phyloP scores from a whole-genome alignment of 2,113 vertebrate genomes.

The Gadus chalcogrammus region DNA sequence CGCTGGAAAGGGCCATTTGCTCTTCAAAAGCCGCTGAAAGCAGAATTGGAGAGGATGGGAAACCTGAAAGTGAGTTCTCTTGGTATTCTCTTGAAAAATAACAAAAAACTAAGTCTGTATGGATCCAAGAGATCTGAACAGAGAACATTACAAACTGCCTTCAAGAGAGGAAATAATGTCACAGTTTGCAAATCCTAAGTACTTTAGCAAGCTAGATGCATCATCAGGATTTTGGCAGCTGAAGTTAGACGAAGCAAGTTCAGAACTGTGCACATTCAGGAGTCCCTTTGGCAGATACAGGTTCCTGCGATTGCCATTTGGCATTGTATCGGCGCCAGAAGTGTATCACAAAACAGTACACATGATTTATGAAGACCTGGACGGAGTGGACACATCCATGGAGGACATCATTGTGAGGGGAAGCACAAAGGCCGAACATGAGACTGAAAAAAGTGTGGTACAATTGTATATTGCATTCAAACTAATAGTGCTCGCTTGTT shows the following conservation, averaged over 20 bases:
- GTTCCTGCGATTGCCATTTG: conserved; percentile 17
- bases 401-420: conserved; percentile 6
- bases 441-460: no score
- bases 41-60: no score
- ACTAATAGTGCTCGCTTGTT: no score
- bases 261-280: conserved; percentile 4
- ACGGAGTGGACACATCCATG: conserved; percentile 20
- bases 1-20: no score
- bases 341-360: neutral
- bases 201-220: conserved; percentile 33
- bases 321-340: conserved; percentile 16
- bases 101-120: neutral
- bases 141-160: conserved; percentile 32
- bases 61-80: no score
- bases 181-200: conserved; percentile 34
- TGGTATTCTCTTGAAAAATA: no score
- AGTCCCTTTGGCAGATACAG: neutral
- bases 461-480: no score
- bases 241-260: conserved; percentile 23
- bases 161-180: conserved; percentile 30
- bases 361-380: no score
- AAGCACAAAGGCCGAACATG: no score
- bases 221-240: conserved; percentile 33
- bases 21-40: no score
- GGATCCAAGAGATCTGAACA: conserved; percentile 35